Evolutionary conservation across 2,113 vertebrate species (phyloP), one percentile per base, ranked within the genome.

Genomic region (Archilochus colubris): DNA sequence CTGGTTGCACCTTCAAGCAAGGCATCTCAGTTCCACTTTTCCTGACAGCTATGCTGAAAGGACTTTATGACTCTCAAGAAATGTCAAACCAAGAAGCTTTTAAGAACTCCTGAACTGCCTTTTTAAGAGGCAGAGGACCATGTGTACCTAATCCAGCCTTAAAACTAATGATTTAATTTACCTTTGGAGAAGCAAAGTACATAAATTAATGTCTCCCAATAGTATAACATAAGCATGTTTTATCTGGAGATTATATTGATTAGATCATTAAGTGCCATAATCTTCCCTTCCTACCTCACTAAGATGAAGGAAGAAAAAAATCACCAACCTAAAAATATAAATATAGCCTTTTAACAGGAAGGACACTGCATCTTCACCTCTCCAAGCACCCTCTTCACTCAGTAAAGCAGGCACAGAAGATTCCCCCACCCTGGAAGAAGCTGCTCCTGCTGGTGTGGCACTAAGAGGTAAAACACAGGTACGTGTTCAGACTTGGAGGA

Each of bases 221-320:
- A 92, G 96, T 91, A 82, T 82, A 97, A 82, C 83, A 59, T 82
- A 96, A 91, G 93, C 80, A 63, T 92, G 93, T 96, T 97, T 97
- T 97, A 96, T 97, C 97, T 97, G 92, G 96, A 97, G 97, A 97
- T 97, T 97, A 96, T 78, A 86, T 87, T 95, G 96, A 98, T 98
- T 98, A 97, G 97, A 97, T 96, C 96, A 97, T 97, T 97, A 97
- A 97, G 95, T 96, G 89, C 94, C 93, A 90, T 96, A 96, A 97
- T 96, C 94, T 92, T 92, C 77, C 76, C 74, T 82, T 89, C 46
- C 5, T 72, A 72, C 80, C 27, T 89, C 80, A 72, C 6, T 84
- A 93, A 95, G 5, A 62, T 40, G 76, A 66, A 63, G 87, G 75
- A 91, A 75, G 7, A 85, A 50, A 77, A 57, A 9, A 31, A 20